Percentiles rank a stretch among this genome's conserved stretches.
These are phyloP conservation scores for Clarias laeviceps DNA, from an alignment of 2,797 vertebrate species.

Conservation along the genomic window DNA sequence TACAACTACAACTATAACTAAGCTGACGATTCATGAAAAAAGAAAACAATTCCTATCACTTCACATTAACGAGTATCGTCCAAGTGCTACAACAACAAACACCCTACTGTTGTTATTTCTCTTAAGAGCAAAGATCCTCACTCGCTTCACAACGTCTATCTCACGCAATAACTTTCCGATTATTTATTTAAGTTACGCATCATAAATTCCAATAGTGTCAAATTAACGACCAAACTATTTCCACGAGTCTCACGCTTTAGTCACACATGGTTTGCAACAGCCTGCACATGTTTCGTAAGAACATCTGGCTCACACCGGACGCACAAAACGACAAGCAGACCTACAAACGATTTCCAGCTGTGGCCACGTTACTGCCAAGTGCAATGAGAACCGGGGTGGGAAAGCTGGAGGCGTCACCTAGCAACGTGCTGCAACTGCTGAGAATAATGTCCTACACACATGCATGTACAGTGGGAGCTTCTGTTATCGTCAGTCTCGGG, in stretches of 20 bases:
- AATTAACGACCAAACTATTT: neutral
- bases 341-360: constrained; percentile 60
- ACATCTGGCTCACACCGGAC: neutral
- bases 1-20: too few species aligned
- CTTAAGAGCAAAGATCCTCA: neutral
- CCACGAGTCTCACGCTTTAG: neutral
- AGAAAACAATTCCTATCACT: too few species aligned
- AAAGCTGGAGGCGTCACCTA: constrained; percentile 68
- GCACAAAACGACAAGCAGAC: neutral
- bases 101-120: neutral
- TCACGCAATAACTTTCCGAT: too few species aligned
- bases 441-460: neutral
- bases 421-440: constrained; percentile 61
- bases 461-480: neutral
- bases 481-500: neutral
- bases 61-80: too few species aligned
- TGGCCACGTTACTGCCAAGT: constrained; percentile 46
- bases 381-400: constrained; percentile 59
- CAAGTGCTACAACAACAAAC: neutral
- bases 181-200: too few species aligned
- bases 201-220: neutral
- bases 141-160: too few species aligned
- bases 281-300: constrained; percentile 14
- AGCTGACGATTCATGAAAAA: too few species aligned
- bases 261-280: neutral